A percentile compares a stretch with the other conserved stretches of the same genome.
Conservation (phyloP, 2,113 vertebrate genomes). For the Lycaon pictus region DNA sequence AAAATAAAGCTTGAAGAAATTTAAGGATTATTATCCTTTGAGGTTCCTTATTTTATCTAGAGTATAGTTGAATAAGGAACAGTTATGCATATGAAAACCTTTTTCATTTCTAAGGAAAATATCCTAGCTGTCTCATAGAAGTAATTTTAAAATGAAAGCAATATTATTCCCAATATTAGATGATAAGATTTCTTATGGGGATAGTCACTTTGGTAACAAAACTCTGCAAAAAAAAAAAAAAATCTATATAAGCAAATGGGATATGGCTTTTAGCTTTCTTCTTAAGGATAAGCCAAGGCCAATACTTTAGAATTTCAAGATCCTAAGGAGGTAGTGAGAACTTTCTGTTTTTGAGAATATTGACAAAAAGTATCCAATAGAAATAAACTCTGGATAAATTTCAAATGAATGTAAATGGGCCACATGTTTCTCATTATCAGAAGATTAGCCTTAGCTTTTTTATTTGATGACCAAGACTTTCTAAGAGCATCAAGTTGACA, state of each 20-base stretch:
- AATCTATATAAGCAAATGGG: not conserved
- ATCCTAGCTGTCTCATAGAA: not conserved
- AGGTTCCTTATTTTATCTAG: not conserved
- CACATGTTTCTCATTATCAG: not conserved
- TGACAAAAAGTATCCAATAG: not conserved
- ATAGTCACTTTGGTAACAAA: not conserved
- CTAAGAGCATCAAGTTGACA: not conserved
- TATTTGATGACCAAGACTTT: not conserved
- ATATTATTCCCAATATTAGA: not conserved
- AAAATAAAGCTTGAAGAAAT: not conserved
- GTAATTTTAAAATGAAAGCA: conserved; percentile 39
- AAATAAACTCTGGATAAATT: not conserved
- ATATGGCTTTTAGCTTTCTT: not conserved
- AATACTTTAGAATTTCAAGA: conserved; percentile 36
- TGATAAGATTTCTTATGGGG: not conserved
- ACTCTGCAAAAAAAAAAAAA: not conserved
- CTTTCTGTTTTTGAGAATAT: not conserved
- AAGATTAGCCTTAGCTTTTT: not conserved
- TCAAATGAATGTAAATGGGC: not conserved
- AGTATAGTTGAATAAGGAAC: not conserved
- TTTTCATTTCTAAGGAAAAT: conserved; percentile 28
- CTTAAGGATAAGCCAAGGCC: not conserved
- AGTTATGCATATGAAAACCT: not conserved
- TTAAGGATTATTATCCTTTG: not conserved
- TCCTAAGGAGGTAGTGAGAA: not conserved